These are phyloP conservation scores for Amphibalanus amphitrite DNA, from an alignment of 1,140 invertebrate species.

Conservation along the genomic window DNA sequence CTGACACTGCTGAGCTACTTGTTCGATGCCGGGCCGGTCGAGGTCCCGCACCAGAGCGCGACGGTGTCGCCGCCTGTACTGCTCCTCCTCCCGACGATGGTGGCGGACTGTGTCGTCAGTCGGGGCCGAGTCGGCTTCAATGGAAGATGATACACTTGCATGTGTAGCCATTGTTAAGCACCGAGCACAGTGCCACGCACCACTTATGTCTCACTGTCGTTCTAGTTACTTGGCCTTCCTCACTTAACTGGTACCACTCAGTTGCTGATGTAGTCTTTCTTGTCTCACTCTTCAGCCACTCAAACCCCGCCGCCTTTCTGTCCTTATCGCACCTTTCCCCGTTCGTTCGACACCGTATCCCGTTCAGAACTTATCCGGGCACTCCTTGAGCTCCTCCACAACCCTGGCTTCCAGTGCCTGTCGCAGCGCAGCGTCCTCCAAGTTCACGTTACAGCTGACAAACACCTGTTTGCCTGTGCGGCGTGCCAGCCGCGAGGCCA, in stretches of 20 bases:
- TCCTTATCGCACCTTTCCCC: too few relatives aligned
- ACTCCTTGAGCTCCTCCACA: background rate
- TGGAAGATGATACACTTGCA: too few relatives aligned
- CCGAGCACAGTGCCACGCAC: too few relatives aligned
- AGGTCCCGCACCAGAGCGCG: background rate
- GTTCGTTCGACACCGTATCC: too few relatives aligned
- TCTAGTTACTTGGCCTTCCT: too few relatives aligned
- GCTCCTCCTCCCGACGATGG: background rate
- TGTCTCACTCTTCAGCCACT: too few relatives aligned
- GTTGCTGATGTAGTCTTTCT: too few relatives aligned
- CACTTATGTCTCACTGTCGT: too few relatives aligned
- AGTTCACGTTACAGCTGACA: background rate
- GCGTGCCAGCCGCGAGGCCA: background rate
- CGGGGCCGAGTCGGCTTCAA: too few relatives aligned
- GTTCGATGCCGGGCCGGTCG: background rate
- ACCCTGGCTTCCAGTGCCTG: background rate
- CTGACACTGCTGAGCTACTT: background rate
- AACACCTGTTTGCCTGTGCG: background rate
- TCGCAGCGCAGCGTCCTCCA: background rate
- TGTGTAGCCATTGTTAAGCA: too few relatives aligned
- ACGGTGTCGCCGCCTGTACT: background rate
- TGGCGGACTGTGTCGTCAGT: background rate
- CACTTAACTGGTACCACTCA: too few relatives aligned
- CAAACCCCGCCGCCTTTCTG: too few relatives aligned
- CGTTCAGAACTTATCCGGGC: background rate